These are phyloP conservation scores for Planococcus citri DNA, from an alignment of 1,140 invertebrate species.

Conservation along the genomic window DNA sequence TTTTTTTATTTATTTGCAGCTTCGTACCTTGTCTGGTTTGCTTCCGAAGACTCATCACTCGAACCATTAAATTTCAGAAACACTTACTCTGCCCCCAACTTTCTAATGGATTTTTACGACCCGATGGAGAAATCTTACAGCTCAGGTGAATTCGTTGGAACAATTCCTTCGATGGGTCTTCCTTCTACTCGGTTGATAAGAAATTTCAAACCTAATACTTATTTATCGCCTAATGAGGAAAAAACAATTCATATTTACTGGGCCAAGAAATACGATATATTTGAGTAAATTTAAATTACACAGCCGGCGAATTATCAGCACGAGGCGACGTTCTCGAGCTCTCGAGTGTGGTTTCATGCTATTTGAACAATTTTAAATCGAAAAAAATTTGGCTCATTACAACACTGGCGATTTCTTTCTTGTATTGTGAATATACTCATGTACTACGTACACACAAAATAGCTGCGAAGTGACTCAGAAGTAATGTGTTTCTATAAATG, in stretches of 20 bases:
- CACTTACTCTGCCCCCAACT: too few species aligned
- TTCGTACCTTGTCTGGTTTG: too few species aligned
- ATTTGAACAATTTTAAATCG: constrained; percentile 4
- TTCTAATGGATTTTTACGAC: too few species aligned
- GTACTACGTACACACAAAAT: neutral
- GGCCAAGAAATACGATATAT: constrained; percentile 2
- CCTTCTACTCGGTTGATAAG: neutral
- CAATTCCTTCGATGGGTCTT: too few species aligned
- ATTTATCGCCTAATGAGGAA: neutral
- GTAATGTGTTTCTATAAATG: constrained; percentile 18
- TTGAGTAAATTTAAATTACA: neutral
- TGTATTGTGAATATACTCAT: neutral
- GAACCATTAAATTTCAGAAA: too few species aligned
- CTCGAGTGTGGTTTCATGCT: neutral
- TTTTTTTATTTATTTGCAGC: neutral
- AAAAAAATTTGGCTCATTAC: constrained; percentile 7
- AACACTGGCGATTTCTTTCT: neutral
- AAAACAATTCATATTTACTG: neutral
- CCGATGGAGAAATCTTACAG: too few species aligned
- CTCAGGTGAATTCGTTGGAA: too few species aligned
- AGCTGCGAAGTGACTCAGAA: constrained; percentile 12
- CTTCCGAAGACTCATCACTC: too few species aligned
- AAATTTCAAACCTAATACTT: neutral
- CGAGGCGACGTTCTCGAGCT: neutral
- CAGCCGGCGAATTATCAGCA: too few species aligned